Evolutionary conservation across 2,888 invertebrate genomes (phyloP), one percentile per base, ranked within the genome.

Genomic region (Cataglyphis livida): DNA sequence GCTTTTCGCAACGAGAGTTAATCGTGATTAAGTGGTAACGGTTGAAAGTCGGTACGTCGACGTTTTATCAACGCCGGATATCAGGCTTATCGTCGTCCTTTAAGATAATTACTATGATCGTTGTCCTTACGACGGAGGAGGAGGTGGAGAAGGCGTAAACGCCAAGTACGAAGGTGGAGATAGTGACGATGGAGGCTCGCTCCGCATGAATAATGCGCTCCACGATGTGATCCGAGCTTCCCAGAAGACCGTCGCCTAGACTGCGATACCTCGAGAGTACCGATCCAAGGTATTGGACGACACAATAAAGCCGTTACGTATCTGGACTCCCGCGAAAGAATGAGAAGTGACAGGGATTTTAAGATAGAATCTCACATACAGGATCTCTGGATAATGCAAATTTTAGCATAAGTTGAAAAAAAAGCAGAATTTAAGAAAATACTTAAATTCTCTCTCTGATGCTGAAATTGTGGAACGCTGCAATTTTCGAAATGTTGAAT

Each of bases 191-290:
- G 86, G 86, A 86, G 83, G 87, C 87, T 91, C 59, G 68, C 88
- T 89, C 91, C 90, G 92, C 92, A 92, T 92, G 91, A 92, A 92
- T 92, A 92, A 92, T 92, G 92, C 89, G 83, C 89, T 78, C 83
- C 87, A 44, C 88, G 88, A 89, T 89, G 91, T 90, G 89, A 91
- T 90, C 91, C 79, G 87, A 86, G 84, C 91, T 92, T 92, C 92
- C 91, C 84, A 88, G 92, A 92, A 92, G 90, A 75, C 9, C 75
- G 64, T 75, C 87, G 85, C 83, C 82, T 32, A 84, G 85, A 87
- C 83, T 51, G 48, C 74, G 71, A 84, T 66, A 78, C 76, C 57
- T 44, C 66, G 68, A 48, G 78, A 48, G 41, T n/a, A 68, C 64
- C 71, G 71, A 57, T 71, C 48, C 71, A 35, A 57, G 38, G 68